Base-by-base conservation (phyloP, 2,888 invertebrate species). In the Dolomedes plantarius region DNA sequence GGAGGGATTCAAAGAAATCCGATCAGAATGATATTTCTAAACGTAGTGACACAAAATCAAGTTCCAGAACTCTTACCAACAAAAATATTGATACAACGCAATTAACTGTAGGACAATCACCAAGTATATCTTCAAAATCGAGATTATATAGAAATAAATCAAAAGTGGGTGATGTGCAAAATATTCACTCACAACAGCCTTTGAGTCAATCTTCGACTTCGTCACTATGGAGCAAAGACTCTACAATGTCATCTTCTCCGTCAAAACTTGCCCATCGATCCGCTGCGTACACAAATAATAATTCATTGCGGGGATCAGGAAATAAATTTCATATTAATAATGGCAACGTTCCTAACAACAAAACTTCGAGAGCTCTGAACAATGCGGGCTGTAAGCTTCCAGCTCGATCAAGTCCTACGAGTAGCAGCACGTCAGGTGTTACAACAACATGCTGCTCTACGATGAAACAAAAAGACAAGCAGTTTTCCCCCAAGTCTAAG, bases 151-250 rank as follows among this genome's bases (percentile, higher is more conserved):
- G 81, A 62, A 67, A 81, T 23, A 87, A 81, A 28, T 65, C 72
- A 62, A 87, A 75, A 78, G 75, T 64, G 13, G 69, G 72, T 6
- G 86, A 78, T 23, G 46, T 56, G 7, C 68, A 68, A 56, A 72
- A 29, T 27, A 29, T 56, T 5, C 76, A 72, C 62, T 77, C 72
- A 1, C 72, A 83, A 29, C 83, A 71, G 39, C 65, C 77, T 36
- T 36, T 72, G 39, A 74, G 68, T 13, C 85, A 78, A 27, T 78
- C 85, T 13, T 85, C 85, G n/a, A 68, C 78, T 0, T 68, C 77
- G 16, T 85, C 85, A n/a, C 50, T 85, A n/a, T 78, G 85, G 78
- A 85, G 85, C 28, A 86, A 76, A 72, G 86, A 86, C 11, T 73
- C 80, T 7, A 72, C 83, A 0, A 46, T 41, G 0, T 39, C 81